Evolutionary conservation across 1,140 invertebrate species (phyloP).

Genomic region (Plectrocnemia conspersa): DNA sequence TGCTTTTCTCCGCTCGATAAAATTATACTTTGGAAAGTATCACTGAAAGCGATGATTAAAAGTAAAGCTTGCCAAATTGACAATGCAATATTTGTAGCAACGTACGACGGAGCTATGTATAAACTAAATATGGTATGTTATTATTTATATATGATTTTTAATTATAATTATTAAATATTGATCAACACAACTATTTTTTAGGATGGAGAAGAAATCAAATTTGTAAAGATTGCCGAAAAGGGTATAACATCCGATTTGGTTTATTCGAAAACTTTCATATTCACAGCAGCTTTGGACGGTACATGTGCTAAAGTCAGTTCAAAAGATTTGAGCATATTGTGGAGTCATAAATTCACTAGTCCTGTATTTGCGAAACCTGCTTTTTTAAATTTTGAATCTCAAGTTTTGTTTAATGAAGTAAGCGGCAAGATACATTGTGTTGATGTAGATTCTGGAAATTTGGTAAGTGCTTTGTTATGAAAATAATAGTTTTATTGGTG

Average conservation of each 20-base stretch:
- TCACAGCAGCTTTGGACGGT: slow-evolving; percentile 57
- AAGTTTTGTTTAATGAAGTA: slow-evolving; percentile 55
- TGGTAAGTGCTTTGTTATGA: slow-evolving; percentile 38
- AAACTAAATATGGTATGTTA: slow-evolving; percentile 53
- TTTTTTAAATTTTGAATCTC: slow-evolving; percentile 45
- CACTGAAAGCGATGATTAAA: slow-evolving; percentile 61
- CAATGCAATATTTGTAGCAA: slow-evolving; percentile 56
- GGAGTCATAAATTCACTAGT: slow-evolving; percentile 51
- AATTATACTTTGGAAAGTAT: slow-evolving; percentile 57
- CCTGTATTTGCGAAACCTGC: slow-evolving; percentile 63
- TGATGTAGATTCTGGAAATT: slow-evolving; percentile 40
- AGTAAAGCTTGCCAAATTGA: slow-evolving; percentile 55
- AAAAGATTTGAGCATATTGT: slow-evolving; percentile 45
- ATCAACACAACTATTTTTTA: slow-evolving; percentile 23
- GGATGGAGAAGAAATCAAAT: slow-evolving; percentile 40
- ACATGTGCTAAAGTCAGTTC: slow-evolving; percentile 49
- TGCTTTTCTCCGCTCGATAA: slow-evolving; percentile 55
- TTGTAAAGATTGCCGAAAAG: slow-evolving; percentile 43
- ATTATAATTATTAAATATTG: neutral
- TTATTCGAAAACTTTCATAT: slow-evolving; percentile 44
- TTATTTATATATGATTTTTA: slow-evolving; percentile 48
- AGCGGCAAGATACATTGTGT: slow-evolving; percentile 54
- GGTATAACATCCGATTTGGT: slow-evolving; percentile 59
- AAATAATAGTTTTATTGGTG: too few relatives aligned
- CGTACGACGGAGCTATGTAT: slow-evolving; percentile 64